phyloP scores from a whole-genome alignment of 2,888 invertebrate genomes.

The Spialia ferax region DNA sequence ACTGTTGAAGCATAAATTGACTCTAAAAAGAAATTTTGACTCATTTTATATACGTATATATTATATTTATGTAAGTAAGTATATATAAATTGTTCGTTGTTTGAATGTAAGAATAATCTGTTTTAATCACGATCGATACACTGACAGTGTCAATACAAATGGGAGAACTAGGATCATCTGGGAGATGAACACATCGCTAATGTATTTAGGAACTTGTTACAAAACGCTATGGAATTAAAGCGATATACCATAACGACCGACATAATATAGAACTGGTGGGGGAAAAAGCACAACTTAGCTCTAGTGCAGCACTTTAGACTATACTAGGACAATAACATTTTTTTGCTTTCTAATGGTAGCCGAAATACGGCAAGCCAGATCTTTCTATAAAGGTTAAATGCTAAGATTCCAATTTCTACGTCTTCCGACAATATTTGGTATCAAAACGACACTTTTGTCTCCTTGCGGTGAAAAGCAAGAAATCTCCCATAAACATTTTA shows the following conservation, averaged over 20 bases:
- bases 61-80: conserved; percentile 42
- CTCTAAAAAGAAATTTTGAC: conserved; percentile 40
- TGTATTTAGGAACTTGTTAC: conserved; percentile 37
- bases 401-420: conserved; percentile 54
- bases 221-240: conserved; percentile 11
- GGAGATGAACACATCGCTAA: conserved; percentile 30
- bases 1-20: conserved; percentile 36
- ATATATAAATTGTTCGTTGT: conserved; percentile 37
- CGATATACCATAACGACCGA: conserved; percentile 1
- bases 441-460: conserved; percentile 50
- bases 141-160: neutral
- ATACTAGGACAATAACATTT: conserved; percentile 82
- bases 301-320: conserved; percentile 79
- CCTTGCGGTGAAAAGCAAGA: conserved; percentile 17
- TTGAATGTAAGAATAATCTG: conserved; percentile 35
- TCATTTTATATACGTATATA: conserved; percentile 46
- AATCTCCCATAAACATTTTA: conserved; percentile 26
- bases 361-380: conserved; percentile 37
- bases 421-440: conserved; percentile 75
- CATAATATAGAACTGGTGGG: conserved; percentile 25
- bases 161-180: conserved; percentile 3
- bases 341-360: conserved; percentile 65
- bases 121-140: conserved; percentile 16
- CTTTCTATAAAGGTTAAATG: conserved; percentile 43
- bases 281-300: conserved; percentile 60